phyloP scores from a whole-genome alignment of 1,140 invertebrate genomes.

The Brachionus paranguensis region DNA sequence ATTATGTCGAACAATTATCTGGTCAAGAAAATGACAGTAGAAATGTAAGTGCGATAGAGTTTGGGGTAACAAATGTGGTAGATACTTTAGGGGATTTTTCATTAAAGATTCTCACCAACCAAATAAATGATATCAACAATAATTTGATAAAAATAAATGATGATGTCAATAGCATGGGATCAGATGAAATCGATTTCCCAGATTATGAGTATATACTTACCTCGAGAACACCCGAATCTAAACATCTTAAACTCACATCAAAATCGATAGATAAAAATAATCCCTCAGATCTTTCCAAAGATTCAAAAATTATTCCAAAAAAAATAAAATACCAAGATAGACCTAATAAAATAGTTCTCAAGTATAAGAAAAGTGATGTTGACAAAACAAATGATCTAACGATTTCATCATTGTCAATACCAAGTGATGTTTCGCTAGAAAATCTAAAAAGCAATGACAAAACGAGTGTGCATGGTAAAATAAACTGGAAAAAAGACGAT shows the following conservation, averaged over 20 bases:
- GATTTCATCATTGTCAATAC: neutral
- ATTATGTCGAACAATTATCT: neutral
- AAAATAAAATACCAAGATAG: neutral
- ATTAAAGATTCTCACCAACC: neutral
- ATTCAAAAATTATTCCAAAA: neutral
- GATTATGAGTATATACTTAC: constrained; percentile 18
- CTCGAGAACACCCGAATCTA: neutral
- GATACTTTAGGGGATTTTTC: neutral
- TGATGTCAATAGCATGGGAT: neutral
- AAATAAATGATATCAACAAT: neutral
- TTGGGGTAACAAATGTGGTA: neutral
- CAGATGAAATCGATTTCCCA: neutral
- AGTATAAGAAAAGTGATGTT: neutral
- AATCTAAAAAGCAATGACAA: neutral
- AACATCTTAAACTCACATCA: neutral
- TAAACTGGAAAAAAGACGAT: neutral
- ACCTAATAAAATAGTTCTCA: neutral
- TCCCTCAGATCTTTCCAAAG: neutral
- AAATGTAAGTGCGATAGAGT: neutral
- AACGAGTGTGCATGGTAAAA: neutral
- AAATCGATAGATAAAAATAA: neutral
- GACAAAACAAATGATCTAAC: neutral
- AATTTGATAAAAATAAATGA: neutral
- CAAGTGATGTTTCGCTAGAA: neutral
- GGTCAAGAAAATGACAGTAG: neutral